These are phyloP conservation scores for Sebastes vulpes DNA, from an alignment of 2,797 vertebrate species.

Conservation along the genomic window DNA sequence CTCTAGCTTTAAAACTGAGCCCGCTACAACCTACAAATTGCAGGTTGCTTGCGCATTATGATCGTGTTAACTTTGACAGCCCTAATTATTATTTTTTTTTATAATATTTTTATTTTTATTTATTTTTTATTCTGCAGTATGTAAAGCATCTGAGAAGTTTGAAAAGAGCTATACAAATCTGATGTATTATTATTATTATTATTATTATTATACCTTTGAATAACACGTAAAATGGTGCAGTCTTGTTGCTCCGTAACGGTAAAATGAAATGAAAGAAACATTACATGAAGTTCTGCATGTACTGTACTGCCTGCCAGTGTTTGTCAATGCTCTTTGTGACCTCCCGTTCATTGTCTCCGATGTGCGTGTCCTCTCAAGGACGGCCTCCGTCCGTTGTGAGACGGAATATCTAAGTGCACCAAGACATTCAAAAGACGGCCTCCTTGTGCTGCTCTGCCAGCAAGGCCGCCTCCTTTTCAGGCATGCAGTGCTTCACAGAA, in stretches of 20 bases:
- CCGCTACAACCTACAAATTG: too few relatives aligned
- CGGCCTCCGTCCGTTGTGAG: constrained; percentile 30
- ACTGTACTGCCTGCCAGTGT: background rate
- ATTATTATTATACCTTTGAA: background rate
- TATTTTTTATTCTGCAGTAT: too few relatives aligned
- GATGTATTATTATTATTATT: too few relatives aligned
- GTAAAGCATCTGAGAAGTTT: too few relatives aligned
- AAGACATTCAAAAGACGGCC: constrained; percentile 50
- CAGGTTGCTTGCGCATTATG: too few relatives aligned
- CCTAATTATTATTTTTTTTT: too few relatives aligned
- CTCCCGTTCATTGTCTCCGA: constrained; percentile 31
- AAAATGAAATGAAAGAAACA: background rate
- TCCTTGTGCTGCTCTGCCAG: constrained; percentile 19
- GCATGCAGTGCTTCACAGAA: constrained; percentile 30
- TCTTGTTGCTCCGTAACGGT: background rate
- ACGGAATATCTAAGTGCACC: constrained; percentile 44
- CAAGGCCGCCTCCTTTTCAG: constrained; percentile 71
- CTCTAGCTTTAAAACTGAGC: too few relatives aligned
- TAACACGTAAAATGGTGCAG: background rate
- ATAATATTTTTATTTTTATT: too few relatives aligned
- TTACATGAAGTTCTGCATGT: background rate
- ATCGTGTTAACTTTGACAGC: too few relatives aligned
- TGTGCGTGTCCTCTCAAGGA: constrained; percentile 51
- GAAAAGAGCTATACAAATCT: too few relatives aligned
- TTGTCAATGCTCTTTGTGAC: constrained; percentile 9